Percentiles rank a stretch among this genome's conserved stretches.
These are phyloP conservation scores for Machimus atricapillus DNA, from an alignment of 2,888 invertebrate genomes.

Conservation along the genomic window DNA sequence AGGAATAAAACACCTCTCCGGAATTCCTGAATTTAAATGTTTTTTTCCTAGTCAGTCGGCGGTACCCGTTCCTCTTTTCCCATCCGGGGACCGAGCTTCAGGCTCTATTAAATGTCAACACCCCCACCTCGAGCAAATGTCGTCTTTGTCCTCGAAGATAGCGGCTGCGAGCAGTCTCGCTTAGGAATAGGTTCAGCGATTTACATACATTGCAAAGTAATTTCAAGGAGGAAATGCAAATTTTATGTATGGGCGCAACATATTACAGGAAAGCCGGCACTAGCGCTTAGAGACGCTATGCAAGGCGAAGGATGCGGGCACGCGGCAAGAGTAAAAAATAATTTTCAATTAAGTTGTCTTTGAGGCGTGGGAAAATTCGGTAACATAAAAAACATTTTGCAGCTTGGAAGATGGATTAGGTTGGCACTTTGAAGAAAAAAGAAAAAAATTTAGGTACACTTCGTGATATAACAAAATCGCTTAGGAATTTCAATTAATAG, in stretches of 20 bases:
- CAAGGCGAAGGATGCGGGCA: neutral
- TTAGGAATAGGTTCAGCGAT: constrained; percentile 42
- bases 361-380: constrained; percentile 15
- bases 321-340: constrained; percentile 22
- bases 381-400: neutral
- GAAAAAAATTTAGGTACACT: no score
- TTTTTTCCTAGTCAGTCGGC: neutral
- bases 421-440: neutral
- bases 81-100: neutral
- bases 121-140: constrained; percentile 14
- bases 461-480: no score
- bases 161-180: neutral
- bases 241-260: constrained; percentile 41
- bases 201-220: constrained; percentile 43
- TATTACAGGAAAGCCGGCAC: constrained; percentile 27
- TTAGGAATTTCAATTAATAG: no score
- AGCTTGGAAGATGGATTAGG: neutral
- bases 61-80: neutral
- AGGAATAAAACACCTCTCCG: neutral
- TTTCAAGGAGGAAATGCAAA: constrained; percentile 44
- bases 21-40: neutral
- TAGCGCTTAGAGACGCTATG: neutral
- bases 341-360: constrained; percentile 29
- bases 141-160: constrained; percentile 6
- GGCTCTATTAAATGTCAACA: constrained; percentile 31